Evolutionary conservation across 2,888 invertebrate genomes (phyloP).

Genomic region (Plebejus argus): DNA sequence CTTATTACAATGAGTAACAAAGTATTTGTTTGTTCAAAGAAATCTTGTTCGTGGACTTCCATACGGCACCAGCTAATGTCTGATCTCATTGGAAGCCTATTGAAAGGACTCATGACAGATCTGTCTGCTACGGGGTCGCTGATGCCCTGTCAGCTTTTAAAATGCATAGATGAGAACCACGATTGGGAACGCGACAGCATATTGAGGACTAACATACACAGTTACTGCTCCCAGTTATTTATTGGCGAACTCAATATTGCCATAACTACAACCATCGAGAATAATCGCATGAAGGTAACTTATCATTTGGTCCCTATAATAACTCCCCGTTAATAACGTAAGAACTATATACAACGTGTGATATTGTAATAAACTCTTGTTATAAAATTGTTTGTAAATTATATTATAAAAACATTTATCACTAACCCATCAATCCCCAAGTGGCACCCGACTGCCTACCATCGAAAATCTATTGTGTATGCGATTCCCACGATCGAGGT

Average conservation of each 20-base stretch:
- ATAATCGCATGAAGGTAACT: constrained; percentile 67
- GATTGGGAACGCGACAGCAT: constrained; percentile 64
- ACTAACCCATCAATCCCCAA: too few species aligned
- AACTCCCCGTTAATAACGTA: too few species aligned
- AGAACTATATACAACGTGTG: too few species aligned
- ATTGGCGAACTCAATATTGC: constrained; percentile 69
- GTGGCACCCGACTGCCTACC: too few species aligned
- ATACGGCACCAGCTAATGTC: constrained; percentile 60
- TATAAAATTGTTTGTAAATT: neutral
- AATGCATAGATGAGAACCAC: constrained; percentile 70
- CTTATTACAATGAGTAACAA: neutral
- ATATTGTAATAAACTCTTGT: neutral
- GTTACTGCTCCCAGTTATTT: constrained; percentile 61
- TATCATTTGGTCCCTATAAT: neutral
- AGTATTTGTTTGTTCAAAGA: constrained; percentile 47
- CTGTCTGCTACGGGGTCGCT: constrained; percentile 49
- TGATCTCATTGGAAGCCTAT: constrained; percentile 60
- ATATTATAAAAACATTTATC: too few species aligned
- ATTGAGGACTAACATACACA: constrained; percentile 59
- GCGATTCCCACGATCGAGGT: too few species aligned
- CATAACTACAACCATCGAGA: constrained; percentile 68
- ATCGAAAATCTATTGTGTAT: too few species aligned
- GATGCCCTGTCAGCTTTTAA: constrained; percentile 70
- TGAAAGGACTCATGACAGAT: constrained; percentile 64
- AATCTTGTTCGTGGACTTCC: constrained; percentile 68